Conservation (phyloP, 1,140 invertebrate genomes). For the Ceratina calcarata region DNA sequence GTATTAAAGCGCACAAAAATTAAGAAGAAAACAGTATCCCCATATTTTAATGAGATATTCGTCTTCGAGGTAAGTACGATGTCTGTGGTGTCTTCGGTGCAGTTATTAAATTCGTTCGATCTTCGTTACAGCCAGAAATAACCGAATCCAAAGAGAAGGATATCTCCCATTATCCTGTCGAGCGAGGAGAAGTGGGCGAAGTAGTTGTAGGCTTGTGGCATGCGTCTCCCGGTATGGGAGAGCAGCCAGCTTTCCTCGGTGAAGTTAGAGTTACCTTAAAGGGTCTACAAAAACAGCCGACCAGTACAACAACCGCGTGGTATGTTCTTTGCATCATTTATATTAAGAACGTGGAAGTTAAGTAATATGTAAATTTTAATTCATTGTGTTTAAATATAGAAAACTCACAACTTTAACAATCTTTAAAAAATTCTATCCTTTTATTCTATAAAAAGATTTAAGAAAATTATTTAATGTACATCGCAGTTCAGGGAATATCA, state of each 20-base stretch:
- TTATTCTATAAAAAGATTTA: too few relatives aligned
- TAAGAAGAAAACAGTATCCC: conserved; percentile 93
- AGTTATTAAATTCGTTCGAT: neutral
- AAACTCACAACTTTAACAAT: too few relatives aligned
- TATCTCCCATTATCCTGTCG: conserved; percentile 76
- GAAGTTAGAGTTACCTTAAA: conserved; percentile 90
- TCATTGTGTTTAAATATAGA: too few relatives aligned
- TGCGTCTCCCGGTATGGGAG: conserved; percentile 87
- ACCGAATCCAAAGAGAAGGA: conserved; percentile 76
- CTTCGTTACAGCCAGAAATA: conserved; percentile 67
- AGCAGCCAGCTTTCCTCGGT: conserved; percentile 90
- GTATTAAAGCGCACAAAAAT: conserved; percentile 92
- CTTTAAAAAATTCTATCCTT: too few relatives aligned
- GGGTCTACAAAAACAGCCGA: conserved; percentile 84
- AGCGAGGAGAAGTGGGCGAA: conserved; percentile 85
- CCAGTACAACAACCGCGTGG: conserved; percentile 83
- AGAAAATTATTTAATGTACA: too few relatives aligned
- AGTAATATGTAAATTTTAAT: too few relatives aligned
- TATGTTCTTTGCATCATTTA: conserved; percentile 39
- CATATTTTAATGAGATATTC: conserved; percentile 93
- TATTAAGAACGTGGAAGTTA: neutral
- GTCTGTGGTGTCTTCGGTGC: too few relatives aligned
- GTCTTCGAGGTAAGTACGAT: conserved; percentile 93
- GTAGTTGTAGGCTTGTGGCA: conserved; percentile 92
- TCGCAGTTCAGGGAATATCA: too few relatives aligned